Base-by-base conservation (phyloP, 2,113 vertebrate species). In the Piprites chloris region DNA sequence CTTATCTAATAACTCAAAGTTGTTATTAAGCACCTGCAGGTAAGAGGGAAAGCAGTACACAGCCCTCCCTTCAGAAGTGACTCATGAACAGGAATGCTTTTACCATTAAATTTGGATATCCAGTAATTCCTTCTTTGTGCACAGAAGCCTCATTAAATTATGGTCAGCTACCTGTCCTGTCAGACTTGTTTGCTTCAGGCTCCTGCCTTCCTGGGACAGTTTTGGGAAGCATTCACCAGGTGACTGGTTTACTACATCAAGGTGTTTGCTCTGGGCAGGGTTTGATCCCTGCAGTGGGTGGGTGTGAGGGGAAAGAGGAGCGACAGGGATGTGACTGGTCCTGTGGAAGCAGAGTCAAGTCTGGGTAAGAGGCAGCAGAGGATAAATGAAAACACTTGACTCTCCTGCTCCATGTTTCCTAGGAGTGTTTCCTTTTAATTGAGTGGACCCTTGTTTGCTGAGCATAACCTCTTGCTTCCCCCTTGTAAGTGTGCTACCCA, bases 391-490 rank as follows among this genome's bases (percentile, higher is more conserved):
- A 89, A 61, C 68, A 74, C 81, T 97, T 94, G 93, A 93, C 94
- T 97, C 32, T n/a, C 28, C 41, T 92, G 87, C 72, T 66, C 59
- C 0, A 1, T 53, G 53, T 85, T 96, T 92, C 77, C 56, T 46
- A 5, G 90, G 79, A 93, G 55, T 17, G 2, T 87, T 93, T 96
- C n/a, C 89, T 87, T 83, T 91, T 79, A 85, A 95, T 42, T 82
- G 94, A 84, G 84, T 42, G 78, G 46, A 44, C 62, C 37, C 13
- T 86, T 94, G 96, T 97, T 79, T 95, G 95, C 88, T 37, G 68
- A 89, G 71, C 61, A 23, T 27, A 89, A 92, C 86, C 91, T 86
- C 93, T 88, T 42, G 52, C 80, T 93, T 96, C 81, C 73, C 81
- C 81, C 67, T 73, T 92, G 53, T 59, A 52, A 89, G 56, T 27